Percentiles rank a stretch among this genome's conserved stretches.
These are phyloP conservation scores for Exephanes ischioxanthus DNA, from an alignment of 2,888 invertebrate species.

Conservation along the genomic window DNA sequence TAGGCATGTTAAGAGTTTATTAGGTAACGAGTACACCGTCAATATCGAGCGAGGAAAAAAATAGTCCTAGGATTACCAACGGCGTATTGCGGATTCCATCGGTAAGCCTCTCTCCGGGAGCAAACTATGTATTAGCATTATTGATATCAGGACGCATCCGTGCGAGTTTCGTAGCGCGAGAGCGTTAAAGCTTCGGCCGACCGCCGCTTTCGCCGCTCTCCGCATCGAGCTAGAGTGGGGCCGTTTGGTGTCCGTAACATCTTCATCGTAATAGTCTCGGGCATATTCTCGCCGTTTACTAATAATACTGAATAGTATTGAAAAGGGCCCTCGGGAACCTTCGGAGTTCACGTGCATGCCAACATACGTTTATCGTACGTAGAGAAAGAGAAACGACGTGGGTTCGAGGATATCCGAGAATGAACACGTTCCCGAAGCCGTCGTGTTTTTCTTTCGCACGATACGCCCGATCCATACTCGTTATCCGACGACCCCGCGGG, in stretches of 20 bases:
- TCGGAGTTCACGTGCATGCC: constrained; percentile 49
- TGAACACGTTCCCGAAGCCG: constrained; percentile 44
- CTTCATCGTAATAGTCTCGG: constrained; percentile 22
- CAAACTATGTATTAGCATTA: background rate
- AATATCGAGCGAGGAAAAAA: constrained; percentile 10
- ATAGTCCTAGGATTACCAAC: constrained; percentile 11
- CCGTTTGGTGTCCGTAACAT: constrained; percentile 21
- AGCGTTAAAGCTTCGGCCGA: background rate
- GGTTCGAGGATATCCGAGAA: constrained; percentile 34
- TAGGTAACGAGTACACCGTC: background rate
- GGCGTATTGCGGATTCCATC: constrained; percentile 15
- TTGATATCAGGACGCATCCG: constrained; percentile 11
- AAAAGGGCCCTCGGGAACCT: constrained; percentile 54
- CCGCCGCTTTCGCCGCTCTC: background rate
- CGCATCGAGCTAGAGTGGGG: no score
- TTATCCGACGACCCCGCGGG: constrained; percentile 30
- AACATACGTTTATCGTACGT: constrained; percentile 34
- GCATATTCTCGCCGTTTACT: constrained; percentile 20
- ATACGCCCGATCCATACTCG: constrained; percentile 45
- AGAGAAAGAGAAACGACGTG: background rate
- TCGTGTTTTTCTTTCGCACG: constrained; percentile 44
- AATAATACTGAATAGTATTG: constrained; percentile 47
- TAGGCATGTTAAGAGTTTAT: constrained; percentile 6
- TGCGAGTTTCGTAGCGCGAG: constrained; percentile 2
- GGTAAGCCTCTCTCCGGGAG: background rate